phyloP scores from a whole-genome alignment of 2,888 invertebrate species.

The Hydroisotoma schaefferi region DNA sequence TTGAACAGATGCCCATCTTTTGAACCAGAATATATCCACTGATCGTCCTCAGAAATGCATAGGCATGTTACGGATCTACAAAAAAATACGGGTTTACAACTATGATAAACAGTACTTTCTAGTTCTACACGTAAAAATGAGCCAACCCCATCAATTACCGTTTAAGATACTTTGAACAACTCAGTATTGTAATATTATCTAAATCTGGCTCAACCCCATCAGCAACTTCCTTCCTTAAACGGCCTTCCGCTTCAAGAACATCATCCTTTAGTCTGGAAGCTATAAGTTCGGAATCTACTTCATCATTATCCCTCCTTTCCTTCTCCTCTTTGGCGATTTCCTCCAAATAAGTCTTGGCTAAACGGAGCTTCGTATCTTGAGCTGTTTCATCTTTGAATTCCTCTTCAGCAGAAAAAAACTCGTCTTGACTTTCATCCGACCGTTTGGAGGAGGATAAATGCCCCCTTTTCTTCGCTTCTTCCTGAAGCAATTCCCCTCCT shows the following conservation, averaged over 20 bases:
- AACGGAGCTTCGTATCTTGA: conserved; percentile 82
- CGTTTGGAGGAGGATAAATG: neutral
- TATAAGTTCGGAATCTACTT: conserved; percentile 57
- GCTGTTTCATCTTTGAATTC: conserved; percentile 64
- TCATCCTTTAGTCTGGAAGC: conserved; percentile 77
- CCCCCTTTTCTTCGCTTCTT: neutral
- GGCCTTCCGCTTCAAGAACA: conserved; percentile 80
- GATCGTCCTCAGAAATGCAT: conserved; percentile 69
- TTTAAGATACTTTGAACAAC: conserved; percentile 64
- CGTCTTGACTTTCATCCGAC: conserved; percentile 11
- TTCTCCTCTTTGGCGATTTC: conserved; percentile 75
- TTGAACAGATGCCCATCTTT: conserved; percentile 85
- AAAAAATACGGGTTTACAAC: conserved; percentile 50
- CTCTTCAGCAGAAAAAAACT: conserved; percentile 57
- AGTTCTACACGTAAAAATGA: too few species aligned
- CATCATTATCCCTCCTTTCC: conserved; percentile 63
- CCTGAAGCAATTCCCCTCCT: conserved; percentile 1
- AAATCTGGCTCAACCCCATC: conserved; percentile 55
- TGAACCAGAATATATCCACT: conserved; percentile 72
- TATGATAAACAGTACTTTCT: too few species aligned
- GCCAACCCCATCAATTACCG: too few species aligned
- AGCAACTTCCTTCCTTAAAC: conserved; percentile 71
- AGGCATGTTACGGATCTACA: conserved; percentile 68
- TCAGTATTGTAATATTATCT: conserved; percentile 57
- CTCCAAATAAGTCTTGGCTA: conserved; percentile 84